A percentile compares a stretch with the other conserved stretches of the same genome.
Evolutionary conservation across 1,140 invertebrate genomes (phyloP).

Genomic region (Protaetia brevitarsis): DNA sequence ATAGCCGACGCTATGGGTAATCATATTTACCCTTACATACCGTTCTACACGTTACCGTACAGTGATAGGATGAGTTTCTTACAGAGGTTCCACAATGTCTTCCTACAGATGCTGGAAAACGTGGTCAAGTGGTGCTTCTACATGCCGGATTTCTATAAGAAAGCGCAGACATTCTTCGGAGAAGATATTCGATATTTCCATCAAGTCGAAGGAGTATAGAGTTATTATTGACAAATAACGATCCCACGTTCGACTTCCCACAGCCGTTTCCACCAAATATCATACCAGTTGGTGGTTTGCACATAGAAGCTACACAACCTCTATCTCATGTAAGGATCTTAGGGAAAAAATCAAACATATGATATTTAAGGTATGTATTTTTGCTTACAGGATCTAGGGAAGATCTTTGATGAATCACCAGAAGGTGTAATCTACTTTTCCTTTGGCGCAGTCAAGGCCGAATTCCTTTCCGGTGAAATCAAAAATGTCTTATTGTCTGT

Average conservation of each 20-base stretch:
- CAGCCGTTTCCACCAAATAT: conserved; percentile 52
- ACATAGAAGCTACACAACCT: conserved; percentile 33
- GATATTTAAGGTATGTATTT: neutral
- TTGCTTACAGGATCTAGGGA: conserved; percentile 31
- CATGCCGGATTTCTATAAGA: conserved; percentile 5
- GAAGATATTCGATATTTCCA: conserved; percentile 15
- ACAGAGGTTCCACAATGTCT: conserved; percentile 27
- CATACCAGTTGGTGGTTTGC: conserved; percentile 56
- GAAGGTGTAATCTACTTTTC: conserved; percentile 52
- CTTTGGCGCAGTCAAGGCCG: conserved; percentile 44
- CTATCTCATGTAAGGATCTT: conserved; percentile 22
- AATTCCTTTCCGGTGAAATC: neutral
- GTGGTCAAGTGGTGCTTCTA: conserved; percentile 18
- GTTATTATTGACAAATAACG: conserved; percentile 48
- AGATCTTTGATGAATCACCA: conserved; percentile 39
- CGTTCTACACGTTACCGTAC: conserved; percentile 25
- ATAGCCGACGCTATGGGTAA: conserved; percentile 34
- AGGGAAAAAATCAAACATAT: neutral
- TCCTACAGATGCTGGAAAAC: conserved; percentile 3
- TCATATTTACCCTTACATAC: conserved; percentile 25
- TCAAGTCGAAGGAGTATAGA: conserved; percentile 28
- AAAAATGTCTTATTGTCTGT: conserved; percentile 42
- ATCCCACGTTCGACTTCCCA: conserved; percentile 48
- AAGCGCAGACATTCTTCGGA: neutral
- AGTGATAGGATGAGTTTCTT: conserved; percentile 28